These are phyloP conservation scores for Rhinogobio ventralis DNA, from an alignment of 2,797 vertebrate genomes.

Conservation along the genomic window DNA sequence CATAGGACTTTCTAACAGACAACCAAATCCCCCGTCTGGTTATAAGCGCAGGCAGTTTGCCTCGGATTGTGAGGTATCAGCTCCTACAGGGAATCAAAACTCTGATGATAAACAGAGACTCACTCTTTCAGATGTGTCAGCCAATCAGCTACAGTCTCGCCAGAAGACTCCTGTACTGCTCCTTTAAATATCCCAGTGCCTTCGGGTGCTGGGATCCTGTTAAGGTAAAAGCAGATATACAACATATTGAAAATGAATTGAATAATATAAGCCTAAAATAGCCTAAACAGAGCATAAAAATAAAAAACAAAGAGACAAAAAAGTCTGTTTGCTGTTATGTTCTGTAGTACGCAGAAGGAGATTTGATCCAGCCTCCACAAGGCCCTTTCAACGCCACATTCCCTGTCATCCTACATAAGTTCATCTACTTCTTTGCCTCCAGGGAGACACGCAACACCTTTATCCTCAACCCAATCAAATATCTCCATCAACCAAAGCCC, in stretches of 20 bases:
- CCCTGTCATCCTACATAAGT: constrained; percentile 87
- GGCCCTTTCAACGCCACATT: constrained; percentile 72
- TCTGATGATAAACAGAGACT: constrained; percentile 84
- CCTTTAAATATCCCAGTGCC: constrained; percentile 86
- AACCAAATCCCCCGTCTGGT: constrained; percentile 76
- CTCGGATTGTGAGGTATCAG: constrained; percentile 74
- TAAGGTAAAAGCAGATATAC: constrained; percentile 76
- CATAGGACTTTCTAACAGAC: constrained; percentile 72
- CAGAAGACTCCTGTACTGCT: constrained; percentile 81
- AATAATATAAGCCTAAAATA: neutral
- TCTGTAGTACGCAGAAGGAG: constrained; percentile 83
- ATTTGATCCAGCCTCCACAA: constrained; percentile 82
- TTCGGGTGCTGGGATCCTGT: constrained; percentile 92
- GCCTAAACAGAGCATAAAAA: neutral
- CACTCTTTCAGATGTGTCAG: constrained; percentile 90
- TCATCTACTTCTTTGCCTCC: constrained; percentile 91
- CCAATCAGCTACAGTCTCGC: constrained; percentile 80
- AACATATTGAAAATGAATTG: constrained; percentile 9
- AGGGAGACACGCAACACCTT: constrained; percentile 87
- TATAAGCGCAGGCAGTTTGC: constrained; percentile 77
- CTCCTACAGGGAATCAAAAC: constrained; percentile 79
- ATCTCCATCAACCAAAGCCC: constrained; percentile 87
- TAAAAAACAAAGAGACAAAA: neutral
- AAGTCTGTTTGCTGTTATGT: neutral
- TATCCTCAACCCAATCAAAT: constrained; percentile 91